These are phyloP conservation scores for Tonatia bakeri DNA, from an alignment of 2,113 vertebrate species.

Conservation along the genomic window DNA sequence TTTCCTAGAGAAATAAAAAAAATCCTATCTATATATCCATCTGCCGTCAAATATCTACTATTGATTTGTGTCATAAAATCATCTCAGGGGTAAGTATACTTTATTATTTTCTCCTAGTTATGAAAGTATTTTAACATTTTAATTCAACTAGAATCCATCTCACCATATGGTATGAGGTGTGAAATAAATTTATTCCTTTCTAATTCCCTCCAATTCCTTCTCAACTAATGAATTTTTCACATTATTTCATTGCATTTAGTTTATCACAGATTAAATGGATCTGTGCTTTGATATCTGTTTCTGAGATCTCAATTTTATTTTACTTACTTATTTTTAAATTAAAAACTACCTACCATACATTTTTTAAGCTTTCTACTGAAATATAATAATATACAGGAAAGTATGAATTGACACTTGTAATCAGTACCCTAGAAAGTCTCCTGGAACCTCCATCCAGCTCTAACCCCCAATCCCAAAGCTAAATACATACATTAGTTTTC, in stretches of 20 bases:
- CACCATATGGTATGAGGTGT: background rate
- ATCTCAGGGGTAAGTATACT: background rate
- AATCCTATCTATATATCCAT: background rate
- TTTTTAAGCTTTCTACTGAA: background rate
- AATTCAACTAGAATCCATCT: slow-evolving; percentile 15
- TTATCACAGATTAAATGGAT: background rate
- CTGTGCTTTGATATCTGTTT: background rate
- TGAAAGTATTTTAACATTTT: slow-evolving; percentile 26
- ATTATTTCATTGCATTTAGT: background rate
- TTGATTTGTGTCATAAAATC: background rate
- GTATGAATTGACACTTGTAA: background rate
- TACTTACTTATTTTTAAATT: background rate
- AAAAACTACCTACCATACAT: background rate
- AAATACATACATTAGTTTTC: background rate
- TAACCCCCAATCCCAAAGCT: background rate
- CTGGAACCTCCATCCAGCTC: background rate
- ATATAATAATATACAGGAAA: background rate
- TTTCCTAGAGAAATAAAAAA: background rate
- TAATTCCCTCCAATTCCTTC: background rate
- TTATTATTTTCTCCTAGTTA: background rate
- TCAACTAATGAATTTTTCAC: background rate
- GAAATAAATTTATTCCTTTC: background rate
- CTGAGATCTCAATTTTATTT: background rate
- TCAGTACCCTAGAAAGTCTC: background rate
- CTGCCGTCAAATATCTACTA: background rate